Evolutionary conservation across 2,113 vertebrate species (phyloP), one percentile per base, ranked within the genome.

Genomic region (Thunnus thynnus): DNA sequence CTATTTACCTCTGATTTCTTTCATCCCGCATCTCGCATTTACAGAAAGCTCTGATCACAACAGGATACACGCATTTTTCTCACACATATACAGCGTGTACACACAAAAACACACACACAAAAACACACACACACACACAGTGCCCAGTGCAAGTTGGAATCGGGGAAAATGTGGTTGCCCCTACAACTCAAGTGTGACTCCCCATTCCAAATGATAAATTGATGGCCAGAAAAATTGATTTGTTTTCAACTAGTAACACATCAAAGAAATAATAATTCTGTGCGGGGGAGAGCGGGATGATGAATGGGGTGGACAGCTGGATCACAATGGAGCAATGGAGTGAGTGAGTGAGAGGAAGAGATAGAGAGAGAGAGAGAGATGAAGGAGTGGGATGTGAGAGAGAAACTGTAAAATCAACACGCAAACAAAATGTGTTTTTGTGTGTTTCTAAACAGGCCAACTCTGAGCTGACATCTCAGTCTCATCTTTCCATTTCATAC

Each of bases 221-320:
- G 94, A 95, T 89, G 91, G 93, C 92, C 93, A 92, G 92, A 92
- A 86, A 95, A 96, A 95, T 94, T 90, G 94, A 96, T 96, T 96
- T 95, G 94, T 96, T 95, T 95, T 95, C 92, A 94, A 94, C 94
- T 92, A 93, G 93, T 95, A 94, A 94, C 94, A 94, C 93, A 94
- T 95, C 93, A 94, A 94, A 95, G 93, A 94, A 95, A 95, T 93
- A 95, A 95, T 95, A 94, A 96, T 95, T 95, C 91, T 91, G 91
- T 91, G 88, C 67, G 88, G 91, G 90, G 89, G 90, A 90, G 92
- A 90, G 91, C 44, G 87, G 90, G 82, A 94, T 95, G 95, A 95
- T 95, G 93, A 94, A 95, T 95, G 92, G 90, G 86, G 65, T 86
- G 91, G 94, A 94, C 92, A 93, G 92, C 91, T 93, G 89, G 93